Conservation (phyloP, 2,113 vertebrate genomes). For the Ceyx cyanopectus region DNA sequence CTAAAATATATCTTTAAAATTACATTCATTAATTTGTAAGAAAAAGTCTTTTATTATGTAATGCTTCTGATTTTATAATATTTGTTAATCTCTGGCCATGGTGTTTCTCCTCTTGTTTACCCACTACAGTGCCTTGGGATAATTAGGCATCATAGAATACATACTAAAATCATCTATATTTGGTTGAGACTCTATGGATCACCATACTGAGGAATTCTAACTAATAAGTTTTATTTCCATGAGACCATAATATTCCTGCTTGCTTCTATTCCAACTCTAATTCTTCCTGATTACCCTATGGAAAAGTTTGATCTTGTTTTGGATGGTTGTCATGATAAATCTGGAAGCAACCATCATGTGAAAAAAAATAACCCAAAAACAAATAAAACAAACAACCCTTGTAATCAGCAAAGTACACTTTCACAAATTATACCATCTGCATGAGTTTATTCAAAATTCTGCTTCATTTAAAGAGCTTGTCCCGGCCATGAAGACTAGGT, state of each 20-base stretch:
- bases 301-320: background rate
- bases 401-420: slow-evolving; percentile 9
- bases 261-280: background rate
- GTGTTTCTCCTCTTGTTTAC: background rate
- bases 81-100: background rate
- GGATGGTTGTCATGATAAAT: background rate
- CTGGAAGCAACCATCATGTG: background rate
- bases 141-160: background rate
- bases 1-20: background rate
- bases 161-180: background rate
- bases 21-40: background rate
- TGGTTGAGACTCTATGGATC: background rate
- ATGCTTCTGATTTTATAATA: background rate
- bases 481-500: background rate
- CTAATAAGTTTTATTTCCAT: background rate
- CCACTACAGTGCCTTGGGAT: background rate
- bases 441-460: slow-evolving; percentile 6
- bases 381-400: background rate
- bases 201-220: background rate
- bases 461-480: slow-evolving; percentile 42
- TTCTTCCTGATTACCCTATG: background rate
- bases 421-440: background rate
- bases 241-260: background rate
- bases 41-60: background rate
- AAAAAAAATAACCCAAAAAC: background rate